Conservation (phyloP, 2,797 vertebrate species). For the Lutjanus campechanus region DNA sequence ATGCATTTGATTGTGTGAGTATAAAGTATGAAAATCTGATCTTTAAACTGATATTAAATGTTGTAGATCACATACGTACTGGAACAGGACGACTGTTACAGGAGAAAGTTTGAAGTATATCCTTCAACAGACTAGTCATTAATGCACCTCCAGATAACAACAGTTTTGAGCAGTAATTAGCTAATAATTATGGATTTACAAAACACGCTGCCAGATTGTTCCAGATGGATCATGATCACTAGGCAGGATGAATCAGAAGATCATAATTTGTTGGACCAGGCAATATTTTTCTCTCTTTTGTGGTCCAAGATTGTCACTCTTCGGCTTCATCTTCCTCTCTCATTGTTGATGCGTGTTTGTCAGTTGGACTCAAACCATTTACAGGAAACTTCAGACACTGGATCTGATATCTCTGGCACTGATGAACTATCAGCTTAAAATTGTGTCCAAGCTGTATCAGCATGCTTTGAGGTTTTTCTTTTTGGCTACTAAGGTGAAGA, state of each 20-base stretch:
- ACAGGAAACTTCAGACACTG: too few relatives aligned
- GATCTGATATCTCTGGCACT: too few relatives aligned
- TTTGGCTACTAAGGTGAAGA: too few relatives aligned
- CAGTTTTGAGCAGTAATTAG: background rate
- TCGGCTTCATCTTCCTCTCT: background rate
- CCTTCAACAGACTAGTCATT: background rate
- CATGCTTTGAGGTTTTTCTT: too few relatives aligned
- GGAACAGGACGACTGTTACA: background rate
- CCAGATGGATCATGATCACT: background rate
- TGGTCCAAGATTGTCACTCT: background rate
- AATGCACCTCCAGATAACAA: background rate
- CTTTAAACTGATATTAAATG: background rate
- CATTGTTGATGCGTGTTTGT: background rate
- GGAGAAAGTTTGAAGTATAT: background rate
- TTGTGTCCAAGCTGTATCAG: too few relatives aligned
- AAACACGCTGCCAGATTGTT: background rate
- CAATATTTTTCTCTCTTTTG: background rate
- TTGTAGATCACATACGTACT: background rate
- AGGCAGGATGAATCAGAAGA: background rate
- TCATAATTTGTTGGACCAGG: slow-evolving; percentile 5
- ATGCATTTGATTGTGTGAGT: background rate
- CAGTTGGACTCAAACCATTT: too few relatives aligned
- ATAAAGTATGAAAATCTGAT: too few relatives aligned
- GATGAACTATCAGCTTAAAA: too few relatives aligned
- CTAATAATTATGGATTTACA: background rate